Percentiles rank a stretch among this genome's conserved stretches.
Conservation (phyloP, 92 coral and sea anemone species). For the Micromussa lordhowensis region DNA sequence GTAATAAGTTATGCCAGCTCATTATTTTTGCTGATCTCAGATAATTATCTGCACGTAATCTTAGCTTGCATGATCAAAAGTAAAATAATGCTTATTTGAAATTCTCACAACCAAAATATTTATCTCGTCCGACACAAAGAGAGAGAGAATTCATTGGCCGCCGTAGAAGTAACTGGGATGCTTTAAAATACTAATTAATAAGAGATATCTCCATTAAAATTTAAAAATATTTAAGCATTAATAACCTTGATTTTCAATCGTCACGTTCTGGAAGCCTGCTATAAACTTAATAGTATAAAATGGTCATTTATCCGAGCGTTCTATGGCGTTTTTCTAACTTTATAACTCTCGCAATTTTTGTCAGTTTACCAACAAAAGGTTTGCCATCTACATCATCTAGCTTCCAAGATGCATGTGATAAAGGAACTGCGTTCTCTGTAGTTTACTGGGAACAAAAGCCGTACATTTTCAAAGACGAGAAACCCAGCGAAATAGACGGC, state of each 20-base stretch:
- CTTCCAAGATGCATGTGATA: conserved; percentile 54
- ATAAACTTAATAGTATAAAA: background rate
- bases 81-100: background rate
- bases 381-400: conserved; percentile 9
- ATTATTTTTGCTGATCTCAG: background rate
- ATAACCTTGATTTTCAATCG: background rate
- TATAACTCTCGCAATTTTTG: background rate
- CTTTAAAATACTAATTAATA: background rate
- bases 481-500: conserved; percentile 48
- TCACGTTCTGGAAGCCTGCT: background rate
- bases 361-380: background rate
- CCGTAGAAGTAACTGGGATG: background rate
- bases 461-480: conserved; percentile 50
- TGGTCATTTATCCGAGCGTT: background rate
- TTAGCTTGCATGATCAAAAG: background rate
- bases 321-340: background rate
- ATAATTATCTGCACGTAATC: background rate
- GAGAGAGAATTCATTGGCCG: background rate
- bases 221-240: background rate
- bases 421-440: conserved; percentile 47
- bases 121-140: background rate
- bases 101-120: background rate
- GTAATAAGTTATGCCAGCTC: background rate
- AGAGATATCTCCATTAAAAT: background rate
- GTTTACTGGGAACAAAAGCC: conserved; percentile 81